Evolutionary conservation across 2,113 vertebrate species (phyloP), one percentile per base, ranked within the genome.

Genomic region (Accipiter cooperii): DNA sequence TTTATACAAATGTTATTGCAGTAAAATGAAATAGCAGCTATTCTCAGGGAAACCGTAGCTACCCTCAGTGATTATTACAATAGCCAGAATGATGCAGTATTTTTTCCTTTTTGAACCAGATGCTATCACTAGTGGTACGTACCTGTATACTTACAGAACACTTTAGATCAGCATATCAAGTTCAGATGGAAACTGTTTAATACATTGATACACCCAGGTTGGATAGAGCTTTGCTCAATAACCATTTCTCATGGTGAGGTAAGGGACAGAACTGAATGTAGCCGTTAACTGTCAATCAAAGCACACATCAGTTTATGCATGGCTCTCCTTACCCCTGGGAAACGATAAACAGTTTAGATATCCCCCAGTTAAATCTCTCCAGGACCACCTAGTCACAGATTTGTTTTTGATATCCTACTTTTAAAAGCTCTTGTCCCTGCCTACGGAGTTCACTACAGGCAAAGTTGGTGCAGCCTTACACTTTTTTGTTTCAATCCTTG

Each of bases 341-440:
- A 93, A 92, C 73, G 66, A 94, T 84, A 97, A 96, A 75, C 80
- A 78, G 68, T 94, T 96, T 90, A 93, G 58, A 75, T 88, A 92
- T 64, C 60, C 64, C 44, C 88, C 68, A 70, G 5, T 74, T 76
- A 66, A 88, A 77, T 74, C 71, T 88, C 52, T 80, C 60, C 82
- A 70, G 71, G 89, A 95, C 89, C 82, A 90, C 79, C 89, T 86
- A 93, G 71, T 83, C 60, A 90, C 58, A 80, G 81, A 86, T 66
- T 88, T 86, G 58, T 5, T 91, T 93, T 68, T 5, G 3, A 40
- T 90, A 90, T 52, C 33, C 63, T 92, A 65, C 54, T 79, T 85
- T 24, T 55, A 64, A 90, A 95, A 74, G 63, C 38, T 64, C 89
- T 94, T 90, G 14, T 71, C 60, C 64, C 17, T 6, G 0, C 34